Evolutionary conservation across 92 coral and sea anemone species (phyloP).

Genomic region (Virgularia gustaviana): DNA sequence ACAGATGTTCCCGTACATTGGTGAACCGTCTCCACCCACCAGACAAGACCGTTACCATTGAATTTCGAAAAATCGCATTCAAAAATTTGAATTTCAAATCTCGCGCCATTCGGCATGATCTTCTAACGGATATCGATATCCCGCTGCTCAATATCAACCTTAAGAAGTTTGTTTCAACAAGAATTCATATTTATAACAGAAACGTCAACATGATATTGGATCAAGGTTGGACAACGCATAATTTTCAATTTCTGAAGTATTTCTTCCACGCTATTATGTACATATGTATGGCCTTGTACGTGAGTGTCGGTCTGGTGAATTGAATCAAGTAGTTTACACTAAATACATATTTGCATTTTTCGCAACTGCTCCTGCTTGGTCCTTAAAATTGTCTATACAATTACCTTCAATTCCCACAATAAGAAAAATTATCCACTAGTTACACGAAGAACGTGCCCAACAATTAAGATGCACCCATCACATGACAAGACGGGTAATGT

Average conservation of each 20-base stretch:
- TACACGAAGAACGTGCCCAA: no score
- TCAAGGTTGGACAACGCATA: no score
- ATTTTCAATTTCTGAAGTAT: no score
- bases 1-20: background rate
- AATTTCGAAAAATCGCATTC: background rate
- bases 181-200: background rate
- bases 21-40: background rate
- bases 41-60: background rate
- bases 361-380: no score
- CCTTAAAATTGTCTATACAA: no score
- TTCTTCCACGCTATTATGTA: background rate
- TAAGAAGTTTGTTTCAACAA: background rate
- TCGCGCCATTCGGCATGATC: slow-evolving; percentile 24
- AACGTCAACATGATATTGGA: background rate
- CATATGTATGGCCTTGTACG: background rate
- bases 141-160: background rate
- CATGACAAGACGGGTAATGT: no score
- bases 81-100: slow-evolving; percentile 28
- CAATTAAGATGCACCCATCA: no score
- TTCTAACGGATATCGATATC: background rate
- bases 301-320: no score
- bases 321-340: no score
- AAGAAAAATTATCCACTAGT: no score
- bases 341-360: no score
- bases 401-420: no score